Conservation (phyloP, 64 coral and sea anemone genomes). For the Porites australiensis region DNA sequence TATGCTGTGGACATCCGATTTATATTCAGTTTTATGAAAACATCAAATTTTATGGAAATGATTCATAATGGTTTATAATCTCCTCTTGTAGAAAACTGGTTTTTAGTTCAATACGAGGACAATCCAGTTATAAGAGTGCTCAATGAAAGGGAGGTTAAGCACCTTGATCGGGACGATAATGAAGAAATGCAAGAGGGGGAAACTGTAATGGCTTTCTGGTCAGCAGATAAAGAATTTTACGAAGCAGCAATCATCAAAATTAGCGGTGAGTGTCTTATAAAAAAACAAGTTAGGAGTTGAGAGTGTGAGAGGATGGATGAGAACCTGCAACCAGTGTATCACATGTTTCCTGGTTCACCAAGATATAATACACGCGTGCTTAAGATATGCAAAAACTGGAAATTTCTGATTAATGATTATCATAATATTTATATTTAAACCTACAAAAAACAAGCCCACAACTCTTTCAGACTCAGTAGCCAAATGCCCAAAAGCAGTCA, state of each 20-base stretch:
- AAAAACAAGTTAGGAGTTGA: background rate
- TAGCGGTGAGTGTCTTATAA: conserved; percentile 27
- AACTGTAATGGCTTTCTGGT: conserved; percentile 43
- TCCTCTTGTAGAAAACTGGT: conserved; percentile 44
- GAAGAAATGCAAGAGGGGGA: conserved; percentile 58
- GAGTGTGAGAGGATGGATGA: background rate
- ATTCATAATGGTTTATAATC: background rate
- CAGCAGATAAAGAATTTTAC: conserved; percentile 34
- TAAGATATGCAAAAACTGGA: too few species aligned
- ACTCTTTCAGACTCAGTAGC: too few species aligned
- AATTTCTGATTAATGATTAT: too few species aligned
- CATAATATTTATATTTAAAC: too few species aligned
- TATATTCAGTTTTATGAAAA: too few species aligned
- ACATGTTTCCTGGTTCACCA: background rate
- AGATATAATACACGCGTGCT: background rate
- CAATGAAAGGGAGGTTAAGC: conserved; percentile 27
- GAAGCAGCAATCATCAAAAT: conserved; percentile 61
- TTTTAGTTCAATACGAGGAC: conserved; percentile 54
- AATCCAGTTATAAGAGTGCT: conserved; percentile 22
- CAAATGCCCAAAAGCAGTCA: too few species aligned
- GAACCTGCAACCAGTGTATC: conserved; percentile 4
- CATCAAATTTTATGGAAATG: too few species aligned
- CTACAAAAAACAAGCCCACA: too few species aligned
- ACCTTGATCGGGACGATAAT: conserved; percentile 42
- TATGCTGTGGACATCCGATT: too few species aligned